A percentile compares a stretch with the other conserved stretches of the same genome.
Evolutionary conservation across 1,140 invertebrate species (phyloP).

Genomic region (Penaeus chinensis): DNA sequence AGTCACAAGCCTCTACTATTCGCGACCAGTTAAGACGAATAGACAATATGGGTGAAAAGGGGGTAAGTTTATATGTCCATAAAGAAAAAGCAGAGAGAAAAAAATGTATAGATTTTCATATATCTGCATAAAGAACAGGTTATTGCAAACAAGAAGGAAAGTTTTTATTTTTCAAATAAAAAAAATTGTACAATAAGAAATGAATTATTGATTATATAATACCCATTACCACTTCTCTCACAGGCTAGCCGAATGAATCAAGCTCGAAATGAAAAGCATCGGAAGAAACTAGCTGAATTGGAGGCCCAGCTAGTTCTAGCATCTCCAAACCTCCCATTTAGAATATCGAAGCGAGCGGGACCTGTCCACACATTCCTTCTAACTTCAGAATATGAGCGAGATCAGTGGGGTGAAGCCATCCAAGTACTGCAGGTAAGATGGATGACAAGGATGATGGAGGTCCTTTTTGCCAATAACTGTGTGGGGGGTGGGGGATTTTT

Average conservation of each 20-base stretch:
- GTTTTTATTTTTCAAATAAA: background rate
- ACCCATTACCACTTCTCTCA: background rate
- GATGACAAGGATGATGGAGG: background rate
- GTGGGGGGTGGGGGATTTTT: background rate
- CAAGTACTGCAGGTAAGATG: conserved; percentile 76
- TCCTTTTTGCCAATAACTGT: too few relatives aligned
- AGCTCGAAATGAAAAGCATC: conserved; percentile 82
- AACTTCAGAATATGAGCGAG: conserved; percentile 92
- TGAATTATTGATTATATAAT: background rate
- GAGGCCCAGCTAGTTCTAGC: conserved; percentile 90
- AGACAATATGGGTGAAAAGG: conserved; percentile 55
- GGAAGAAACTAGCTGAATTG: conserved; percentile 88
- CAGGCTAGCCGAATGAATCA: conserved; percentile 66
- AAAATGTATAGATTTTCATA: background rate
- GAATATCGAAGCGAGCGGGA: conserved; percentile 72
- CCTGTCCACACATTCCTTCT: conserved; percentile 86
- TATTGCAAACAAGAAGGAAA: background rate
- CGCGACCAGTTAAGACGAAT: conserved; percentile 85
- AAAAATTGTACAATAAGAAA: too few relatives aligned
- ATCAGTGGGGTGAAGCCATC: conserved; percentile 93
- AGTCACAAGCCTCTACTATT: conserved; percentile 86
- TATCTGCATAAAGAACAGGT: background rate
- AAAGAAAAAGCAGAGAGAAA: background rate
- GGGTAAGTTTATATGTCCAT: conserved; percentile 19
- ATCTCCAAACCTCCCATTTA: conserved; percentile 88